phyloP scores from a whole-genome alignment of 2,113 vertebrate species.

The Pygoscelis antarcticus region DNA sequence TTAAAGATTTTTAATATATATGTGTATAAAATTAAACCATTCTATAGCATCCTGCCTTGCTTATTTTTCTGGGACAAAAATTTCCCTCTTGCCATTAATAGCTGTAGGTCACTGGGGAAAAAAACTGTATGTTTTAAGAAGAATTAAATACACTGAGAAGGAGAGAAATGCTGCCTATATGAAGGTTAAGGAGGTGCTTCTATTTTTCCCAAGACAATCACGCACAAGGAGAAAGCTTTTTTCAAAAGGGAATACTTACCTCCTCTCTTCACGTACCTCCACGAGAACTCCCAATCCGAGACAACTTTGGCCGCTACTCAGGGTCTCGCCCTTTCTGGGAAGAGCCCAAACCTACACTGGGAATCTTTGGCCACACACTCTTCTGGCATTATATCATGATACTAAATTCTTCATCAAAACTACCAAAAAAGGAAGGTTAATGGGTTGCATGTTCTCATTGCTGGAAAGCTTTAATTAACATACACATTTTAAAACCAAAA shows the following conservation, averaged over 20 bases:
- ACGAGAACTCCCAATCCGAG: neutral
- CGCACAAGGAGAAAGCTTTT: neutral
- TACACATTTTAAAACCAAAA: neutral
- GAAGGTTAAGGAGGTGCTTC: neutral
- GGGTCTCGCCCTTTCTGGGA: too few relatives aligned
- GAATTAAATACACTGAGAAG: neutral
- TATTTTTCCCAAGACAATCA: neutral
- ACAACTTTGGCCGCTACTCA: too few relatives aligned
- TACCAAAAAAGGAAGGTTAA: neutral
- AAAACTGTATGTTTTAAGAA: neutral
- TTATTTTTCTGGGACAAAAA: neutral
- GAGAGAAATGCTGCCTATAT: neutral
- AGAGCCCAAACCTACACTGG: neutral
- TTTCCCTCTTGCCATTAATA: neutral
- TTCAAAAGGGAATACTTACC: neutral
- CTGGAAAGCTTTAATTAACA: neutral
- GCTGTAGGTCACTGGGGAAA: neutral
- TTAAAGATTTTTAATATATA: neutral
- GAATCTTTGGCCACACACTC: neutral
- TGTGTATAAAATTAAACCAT: neutral
- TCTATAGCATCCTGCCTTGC: neutral
- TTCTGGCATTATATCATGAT: neutral
- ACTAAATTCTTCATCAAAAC: neutral
- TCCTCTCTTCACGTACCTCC: neutral
- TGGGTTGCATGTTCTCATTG: neutral